Evolutionary conservation across 1,140 invertebrate species (phyloP).

Genomic region (Coenobita brevimanus): DNA sequence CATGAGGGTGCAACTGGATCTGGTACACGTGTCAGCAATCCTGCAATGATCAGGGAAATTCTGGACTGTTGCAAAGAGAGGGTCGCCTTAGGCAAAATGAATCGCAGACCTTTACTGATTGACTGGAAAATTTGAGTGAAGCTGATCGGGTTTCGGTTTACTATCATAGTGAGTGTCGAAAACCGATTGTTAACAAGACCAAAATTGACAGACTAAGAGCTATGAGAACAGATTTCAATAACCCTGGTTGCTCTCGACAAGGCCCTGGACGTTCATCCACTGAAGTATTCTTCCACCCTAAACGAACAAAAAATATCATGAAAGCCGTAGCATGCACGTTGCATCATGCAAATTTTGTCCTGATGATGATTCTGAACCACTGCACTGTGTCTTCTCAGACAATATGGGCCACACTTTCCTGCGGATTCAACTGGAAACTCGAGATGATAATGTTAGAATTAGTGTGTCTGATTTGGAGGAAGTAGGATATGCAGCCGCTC

Average conservation of each 20-base stretch:
- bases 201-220: slow-evolving; percentile 19
- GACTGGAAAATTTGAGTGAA: slow-evolving; percentile 3
- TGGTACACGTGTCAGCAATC: neutral
- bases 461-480: too few species aligned
- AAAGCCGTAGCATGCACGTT: neutral
- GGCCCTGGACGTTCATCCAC: neutral
- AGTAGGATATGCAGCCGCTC: too few species aligned
- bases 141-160: neutral
- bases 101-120: neutral
- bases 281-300: neutral
- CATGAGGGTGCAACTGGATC: slow-evolving; percentile 5
- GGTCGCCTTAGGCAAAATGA: neutral
- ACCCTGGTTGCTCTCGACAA: slow-evolving; percentile 17
- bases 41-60: neutral
- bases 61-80: slow-evolving; percentile 11
- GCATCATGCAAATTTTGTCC: neutral
- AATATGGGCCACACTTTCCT: too few species aligned
- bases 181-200: slow-evolving; percentile 23
- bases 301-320: neutral
- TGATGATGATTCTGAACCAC: neutral
- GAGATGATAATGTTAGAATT: too few species aligned
- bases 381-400: neutral
- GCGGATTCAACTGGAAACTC: too few species aligned
- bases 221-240: neutral
- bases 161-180: too few species aligned